Percentiles rank a stretch among this genome's conserved stretches.
Conservation (phyloP, 2,797 vertebrate species). For the Sebastiscus tertius region DNA sequence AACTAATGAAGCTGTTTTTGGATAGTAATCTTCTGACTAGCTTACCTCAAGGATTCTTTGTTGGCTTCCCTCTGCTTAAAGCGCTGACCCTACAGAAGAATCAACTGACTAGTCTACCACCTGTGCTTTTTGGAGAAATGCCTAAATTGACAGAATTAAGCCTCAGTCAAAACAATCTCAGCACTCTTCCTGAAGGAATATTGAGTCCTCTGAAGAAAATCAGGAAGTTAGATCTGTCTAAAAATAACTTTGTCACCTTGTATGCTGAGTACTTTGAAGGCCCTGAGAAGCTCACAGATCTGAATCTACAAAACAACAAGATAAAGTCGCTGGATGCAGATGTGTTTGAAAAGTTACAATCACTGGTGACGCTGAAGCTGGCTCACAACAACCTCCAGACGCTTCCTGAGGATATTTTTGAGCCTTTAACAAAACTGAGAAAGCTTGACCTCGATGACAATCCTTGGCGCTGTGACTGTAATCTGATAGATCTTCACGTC, state of each 20-base stretch:
- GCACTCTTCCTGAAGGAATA: constrained; percentile 73
- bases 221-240: constrained; percentile 79
- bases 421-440: constrained; percentile 69
- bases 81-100: constrained; percentile 77
- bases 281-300: constrained; percentile 72
- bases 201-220: constrained; percentile 79
- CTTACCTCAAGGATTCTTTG: constrained; percentile 78
- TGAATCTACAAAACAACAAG: constrained; percentile 78
- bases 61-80: constrained; percentile 78
- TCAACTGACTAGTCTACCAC: constrained; percentile 71
- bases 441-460: constrained; percentile 82
- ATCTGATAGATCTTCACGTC: constrained; percentile 67
- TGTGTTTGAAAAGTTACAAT: constrained; percentile 71
- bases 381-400: constrained; percentile 56
- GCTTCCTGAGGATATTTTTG: constrained; percentile 70
- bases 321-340: constrained; percentile 67
- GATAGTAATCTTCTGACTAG: constrained; percentile 78
- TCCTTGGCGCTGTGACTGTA: constrained; percentile 88
- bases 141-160: constrained; percentile 70
- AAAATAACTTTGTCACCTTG: constrained; percentile 77
- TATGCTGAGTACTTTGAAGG: constrained; percentile 77
- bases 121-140: constrained; percentile 75
- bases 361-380: constrained; percentile 76
- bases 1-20: constrained; percentile 77
- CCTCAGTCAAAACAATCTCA: constrained; percentile 81